Conservation (phyloP, 2,888 invertebrate genomes). For the Magallana nippona region DNA sequence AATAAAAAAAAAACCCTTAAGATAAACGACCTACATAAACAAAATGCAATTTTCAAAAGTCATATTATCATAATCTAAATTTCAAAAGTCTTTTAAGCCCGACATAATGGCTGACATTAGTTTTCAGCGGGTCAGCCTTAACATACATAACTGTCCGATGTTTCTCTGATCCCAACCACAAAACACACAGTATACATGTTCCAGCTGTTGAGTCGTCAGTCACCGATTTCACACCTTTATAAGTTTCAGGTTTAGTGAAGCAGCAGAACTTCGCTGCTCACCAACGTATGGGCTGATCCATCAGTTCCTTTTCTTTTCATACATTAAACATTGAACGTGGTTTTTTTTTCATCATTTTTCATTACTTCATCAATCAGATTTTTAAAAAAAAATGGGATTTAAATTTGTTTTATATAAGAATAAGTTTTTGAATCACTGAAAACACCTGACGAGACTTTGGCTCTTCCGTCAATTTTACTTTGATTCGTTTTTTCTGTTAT, state of each 20-base stretch:
- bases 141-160: neutral
- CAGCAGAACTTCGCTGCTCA: neutral
- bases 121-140: neutral
- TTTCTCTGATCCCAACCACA: conserved; percentile 3
- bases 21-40: neutral
- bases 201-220: conserved; percentile 1
- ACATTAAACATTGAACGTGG: too few species aligned
- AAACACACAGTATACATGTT: neutral
- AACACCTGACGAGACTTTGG: too few species aligned
- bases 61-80: neutral
- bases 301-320: too few species aligned
- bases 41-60: neutral
- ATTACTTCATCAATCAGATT: too few species aligned
- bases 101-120: conserved; percentile 5
- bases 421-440: too few species aligned
- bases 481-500: too few species aligned
- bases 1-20: neutral
- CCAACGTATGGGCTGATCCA: too few species aligned
- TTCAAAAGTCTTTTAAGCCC: neutral
- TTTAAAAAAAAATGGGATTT: too few species aligned
- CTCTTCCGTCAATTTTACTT: too few species aligned
- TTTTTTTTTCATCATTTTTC: too few species aligned
- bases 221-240: neutral
- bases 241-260: neutral
- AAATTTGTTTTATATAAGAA: too few species aligned